Base-by-base conservation (phyloP, 2,888 invertebrate genomes). In the Drosophila planitibia region DNA sequence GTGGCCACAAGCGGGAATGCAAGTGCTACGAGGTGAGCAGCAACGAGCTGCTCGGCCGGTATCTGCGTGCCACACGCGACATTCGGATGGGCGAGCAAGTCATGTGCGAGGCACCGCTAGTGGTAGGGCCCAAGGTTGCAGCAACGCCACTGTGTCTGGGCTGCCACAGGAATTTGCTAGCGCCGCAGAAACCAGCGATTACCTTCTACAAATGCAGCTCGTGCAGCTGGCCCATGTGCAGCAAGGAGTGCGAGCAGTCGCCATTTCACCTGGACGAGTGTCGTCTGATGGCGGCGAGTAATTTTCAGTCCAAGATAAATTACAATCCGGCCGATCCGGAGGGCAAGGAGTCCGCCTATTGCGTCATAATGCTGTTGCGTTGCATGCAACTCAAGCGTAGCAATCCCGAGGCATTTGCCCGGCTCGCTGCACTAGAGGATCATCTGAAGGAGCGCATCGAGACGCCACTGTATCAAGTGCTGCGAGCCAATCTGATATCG, bases 191-290 rank as follows among this genome's bases (percentile, higher is more conserved):
- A 28, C 78, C 76, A 0, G 39, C 54, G 3, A 59, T n/a, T 0
- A 94, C 95, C 82, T 95, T 94, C 69, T 94, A 95, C 81, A 95
- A 95, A 89, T 96, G 96, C 86, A 92, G 94, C 0, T 93, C 93
- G 19, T 96, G 96, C 86, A 94, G 94, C 22, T 96, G 96, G 96
- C 96, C 96, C 0, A 92, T 96, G 93, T 97, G 96, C 83, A 94
- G 95, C 3, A 91, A 92, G 0, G 91, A 94, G 37, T 96, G 96
- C 89, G 95, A 95, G 85, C 93, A 93, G 41, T 93, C 94, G 19
- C 91, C 94, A 0, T 83, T 93, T 3, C 96, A 96, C 81, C 91
- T 93, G 74, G 94, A 94, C 0, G 96, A 96, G 91, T 96, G 96
- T 78, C 93, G 94, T 77, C 83, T 95, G 7, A 95, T 96, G 95